Conservation (phyloP, 2,797 vertebrate genomes). For the Urocyon cinereoargenteus region DNA sequence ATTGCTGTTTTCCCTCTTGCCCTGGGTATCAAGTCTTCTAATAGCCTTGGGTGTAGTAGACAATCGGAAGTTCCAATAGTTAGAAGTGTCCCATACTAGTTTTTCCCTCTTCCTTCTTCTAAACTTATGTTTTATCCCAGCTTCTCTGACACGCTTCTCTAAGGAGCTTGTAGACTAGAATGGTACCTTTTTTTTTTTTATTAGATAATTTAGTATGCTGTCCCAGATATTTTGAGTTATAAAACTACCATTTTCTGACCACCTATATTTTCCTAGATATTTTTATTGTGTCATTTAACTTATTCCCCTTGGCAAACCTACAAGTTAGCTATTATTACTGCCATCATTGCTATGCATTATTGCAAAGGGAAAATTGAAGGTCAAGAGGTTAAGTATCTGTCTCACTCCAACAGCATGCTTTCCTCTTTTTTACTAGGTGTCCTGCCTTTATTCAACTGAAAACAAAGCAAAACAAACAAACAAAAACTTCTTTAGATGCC, state of each 20-base stretch:
- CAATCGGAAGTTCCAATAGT: background rate
- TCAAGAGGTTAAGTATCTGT: background rate
- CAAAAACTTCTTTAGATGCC: background rate
- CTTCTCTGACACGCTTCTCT: background rate
- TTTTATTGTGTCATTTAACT: background rate
- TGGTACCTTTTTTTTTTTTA: background rate
- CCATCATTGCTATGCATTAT: background rate
- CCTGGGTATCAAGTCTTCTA: background rate
- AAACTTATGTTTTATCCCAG: background rate
- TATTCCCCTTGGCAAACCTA: background rate
- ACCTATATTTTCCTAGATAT: background rate
- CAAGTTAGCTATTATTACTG: background rate
- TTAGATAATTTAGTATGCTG: background rate
- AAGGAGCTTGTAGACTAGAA: background rate
- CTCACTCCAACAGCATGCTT: background rate
- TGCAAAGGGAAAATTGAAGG: background rate
- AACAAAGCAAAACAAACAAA: too few species aligned
- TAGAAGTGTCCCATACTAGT: background rate
- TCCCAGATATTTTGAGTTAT: background rate
- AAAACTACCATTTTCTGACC: background rate
- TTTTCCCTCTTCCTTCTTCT: background rate
- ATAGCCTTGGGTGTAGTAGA: background rate
- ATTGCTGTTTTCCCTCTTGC: background rate
- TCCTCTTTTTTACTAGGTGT: background rate
- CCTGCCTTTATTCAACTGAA: background rate